Evolutionary conservation across 2,888 invertebrate genomes (phyloP), one percentile per base, ranked within the genome.

Genomic region (Leptothorax acervorum): DNA sequence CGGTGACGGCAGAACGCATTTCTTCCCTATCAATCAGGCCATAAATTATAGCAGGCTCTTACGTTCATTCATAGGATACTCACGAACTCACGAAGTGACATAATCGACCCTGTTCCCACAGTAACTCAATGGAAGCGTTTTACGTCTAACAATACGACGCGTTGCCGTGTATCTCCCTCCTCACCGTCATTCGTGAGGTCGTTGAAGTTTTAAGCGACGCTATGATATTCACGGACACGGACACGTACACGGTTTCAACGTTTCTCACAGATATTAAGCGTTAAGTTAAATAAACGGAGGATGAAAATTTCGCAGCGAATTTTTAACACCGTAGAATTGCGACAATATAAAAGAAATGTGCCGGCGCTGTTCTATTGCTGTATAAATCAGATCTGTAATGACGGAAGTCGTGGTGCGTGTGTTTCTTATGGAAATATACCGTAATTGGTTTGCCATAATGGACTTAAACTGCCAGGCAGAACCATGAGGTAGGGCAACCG

Each of bases 41-140:
- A 90, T 92, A 91, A 93, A 91, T 93, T 92, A 86, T 73, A 42
- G 60, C 45, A 78, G 82, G 85, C 39, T 45, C 66, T 83, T 81
- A 82, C 87, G 87, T 83, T 88, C 86, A 88, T 90, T 90, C 89
- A 88, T 88, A 87, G 75, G 63, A 85, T 73, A 70, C 86, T 85
- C 84, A 63, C 83, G 78, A 84, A 70, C 76, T 68, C 73, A 70
- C 62, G 78, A 85, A 86, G 87, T 92, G 92, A 91, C 90, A 90
- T 89, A 91, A 91, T 90, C 89, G 85, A 68, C 66, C 51, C 53
- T 81, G 86, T 89, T 92, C 90, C 82, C 90, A 88, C 84, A 83
- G 78, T 84, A 83, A 86, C 78, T 79, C 75, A 66, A 82, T 66
- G 76, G 42, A 75, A 82, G 65, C 76, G 18, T 75, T 62, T 75